Evolutionary conservation across 2,797 vertebrate species (phyloP).

Genomic region (Gephyroberyx darwinii): DNA sequence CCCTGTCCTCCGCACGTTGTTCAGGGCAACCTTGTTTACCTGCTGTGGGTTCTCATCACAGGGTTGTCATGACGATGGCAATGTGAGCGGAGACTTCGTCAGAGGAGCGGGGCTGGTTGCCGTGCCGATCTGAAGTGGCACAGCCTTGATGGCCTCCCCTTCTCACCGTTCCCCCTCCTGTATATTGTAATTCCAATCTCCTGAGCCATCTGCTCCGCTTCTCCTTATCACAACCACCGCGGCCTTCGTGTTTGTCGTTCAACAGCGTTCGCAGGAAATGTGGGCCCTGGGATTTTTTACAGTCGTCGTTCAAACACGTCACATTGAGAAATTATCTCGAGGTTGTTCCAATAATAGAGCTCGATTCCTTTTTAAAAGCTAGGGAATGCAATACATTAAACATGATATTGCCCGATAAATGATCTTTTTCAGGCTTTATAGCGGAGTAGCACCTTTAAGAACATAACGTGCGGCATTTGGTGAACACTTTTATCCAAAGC

Average conservation of each 20-base stretch:
- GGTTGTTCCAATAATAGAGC: conserved; percentile 8
- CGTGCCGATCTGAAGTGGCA: conserved; percentile 80
- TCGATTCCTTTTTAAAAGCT: neutral
- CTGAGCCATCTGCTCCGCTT: conserved; percentile 70
- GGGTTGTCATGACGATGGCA: conserved; percentile 80
- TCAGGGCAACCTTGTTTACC: conserved; percentile 83
- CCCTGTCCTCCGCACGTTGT: conserved; percentile 55
- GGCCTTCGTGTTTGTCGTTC: conserved; percentile 65
- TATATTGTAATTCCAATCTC: conserved; percentile 77
- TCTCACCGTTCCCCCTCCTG: conserved; percentile 71
- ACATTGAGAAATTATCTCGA: conserved; percentile 15
- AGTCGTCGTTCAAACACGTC: conserved; percentile 33
- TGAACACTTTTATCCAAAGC: conserved; percentile 27
- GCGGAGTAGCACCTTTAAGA: neutral
- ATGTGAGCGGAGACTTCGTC: conserved; percentile 53
- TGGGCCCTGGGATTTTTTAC: conserved; percentile 28
- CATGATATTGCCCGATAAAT: neutral
- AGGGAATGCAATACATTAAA: neutral
- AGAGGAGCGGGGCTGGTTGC: conserved; percentile 74
- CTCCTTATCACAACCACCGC: conserved; percentile 59
- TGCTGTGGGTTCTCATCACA: conserved; percentile 73
- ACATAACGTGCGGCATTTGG: conserved; percentile 14
- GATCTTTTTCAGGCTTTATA: neutral
- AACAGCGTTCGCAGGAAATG: conserved; percentile 27
- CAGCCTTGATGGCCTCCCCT: conserved; percentile 74